Percentiles rank a stretch among this genome's conserved stretches.
Evolutionary conservation across 1,140 invertebrate genomes (phyloP).

Genomic region (Temnothorax longispinosus): DNA sequence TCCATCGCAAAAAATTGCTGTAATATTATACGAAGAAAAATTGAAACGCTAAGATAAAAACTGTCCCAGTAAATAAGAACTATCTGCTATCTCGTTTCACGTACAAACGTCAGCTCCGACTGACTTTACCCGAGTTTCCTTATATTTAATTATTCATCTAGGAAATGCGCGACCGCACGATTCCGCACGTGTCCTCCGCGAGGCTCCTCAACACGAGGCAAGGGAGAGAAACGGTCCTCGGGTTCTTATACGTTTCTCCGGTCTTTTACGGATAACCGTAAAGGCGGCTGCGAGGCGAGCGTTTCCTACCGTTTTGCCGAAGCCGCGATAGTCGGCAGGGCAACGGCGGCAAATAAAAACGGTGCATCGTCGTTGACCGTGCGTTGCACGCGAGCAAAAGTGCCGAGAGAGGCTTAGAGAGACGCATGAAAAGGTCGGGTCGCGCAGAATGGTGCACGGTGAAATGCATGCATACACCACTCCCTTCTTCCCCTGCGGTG

Average conservation of each 20-base stretch:
- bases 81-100: neutral
- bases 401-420: conserved; percentile 11
- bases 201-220: neutral
- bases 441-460: conserved; percentile 45
- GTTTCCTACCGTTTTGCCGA: conserved; percentile 9
- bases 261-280: neutral
- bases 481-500: neutral
- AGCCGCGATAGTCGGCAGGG: neutral
- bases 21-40: neutral
- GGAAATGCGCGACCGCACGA: neutral
- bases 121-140: neutral
- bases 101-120: neutral
- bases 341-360: conserved; percentile 3
- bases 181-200: neutral
- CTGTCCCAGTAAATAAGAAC: neutral
- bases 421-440: conserved; percentile 52
- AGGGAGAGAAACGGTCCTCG: neutral
- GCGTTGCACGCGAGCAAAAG: conserved; percentile 39
- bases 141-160: conserved; percentile 33
- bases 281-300: neutral
- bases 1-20: neutral
- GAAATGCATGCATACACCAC: conserved; percentile 29
- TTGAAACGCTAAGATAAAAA: neutral
- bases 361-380: conserved; percentile 40
- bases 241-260: neutral